These are phyloP conservation scores for Platysteira castanea DNA, from an alignment of 2,113 vertebrate genomes.

Conservation along the genomic window DNA sequence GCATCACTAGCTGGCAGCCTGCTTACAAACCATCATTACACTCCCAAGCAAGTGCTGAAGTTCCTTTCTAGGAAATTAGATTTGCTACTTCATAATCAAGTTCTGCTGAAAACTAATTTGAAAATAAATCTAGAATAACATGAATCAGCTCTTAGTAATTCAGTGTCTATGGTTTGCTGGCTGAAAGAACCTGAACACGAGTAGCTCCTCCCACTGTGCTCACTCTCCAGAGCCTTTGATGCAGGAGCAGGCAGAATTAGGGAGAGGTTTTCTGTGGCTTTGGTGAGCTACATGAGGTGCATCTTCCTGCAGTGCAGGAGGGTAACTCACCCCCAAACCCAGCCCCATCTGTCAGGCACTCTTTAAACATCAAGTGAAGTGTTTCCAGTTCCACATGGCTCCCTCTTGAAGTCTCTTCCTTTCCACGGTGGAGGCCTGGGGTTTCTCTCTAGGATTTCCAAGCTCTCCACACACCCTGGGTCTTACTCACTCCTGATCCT, in stretches of 20 bases:
- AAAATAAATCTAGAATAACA: neutral
- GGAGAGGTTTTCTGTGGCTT: neutral
- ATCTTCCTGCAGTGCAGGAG: neutral
- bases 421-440: neutral
- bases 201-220: neutral
- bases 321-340: neutral
- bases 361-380: neutral
- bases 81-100: neutral
- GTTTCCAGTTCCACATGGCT: neutral
- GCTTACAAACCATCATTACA: neutral
- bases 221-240: neutral
- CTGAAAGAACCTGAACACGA: neutral
- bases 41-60: neutral
- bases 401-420: neutral
- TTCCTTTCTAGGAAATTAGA: constrained; percentile 15
- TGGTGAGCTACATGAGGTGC: neutral
- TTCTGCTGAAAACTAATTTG: neutral
- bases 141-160: neutral
- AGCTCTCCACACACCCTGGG: neutral
- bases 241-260: neutral
- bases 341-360: neutral
- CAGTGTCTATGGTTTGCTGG: neutral
- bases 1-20: neutral
- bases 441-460: neutral
- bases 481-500: neutral